Percentiles rank a stretch among this genome's conserved stretches.
These are phyloP conservation scores for Bubo blakistoni DNA, from an alignment of 2,113 vertebrate genomes.

Conservation along the genomic window DNA sequence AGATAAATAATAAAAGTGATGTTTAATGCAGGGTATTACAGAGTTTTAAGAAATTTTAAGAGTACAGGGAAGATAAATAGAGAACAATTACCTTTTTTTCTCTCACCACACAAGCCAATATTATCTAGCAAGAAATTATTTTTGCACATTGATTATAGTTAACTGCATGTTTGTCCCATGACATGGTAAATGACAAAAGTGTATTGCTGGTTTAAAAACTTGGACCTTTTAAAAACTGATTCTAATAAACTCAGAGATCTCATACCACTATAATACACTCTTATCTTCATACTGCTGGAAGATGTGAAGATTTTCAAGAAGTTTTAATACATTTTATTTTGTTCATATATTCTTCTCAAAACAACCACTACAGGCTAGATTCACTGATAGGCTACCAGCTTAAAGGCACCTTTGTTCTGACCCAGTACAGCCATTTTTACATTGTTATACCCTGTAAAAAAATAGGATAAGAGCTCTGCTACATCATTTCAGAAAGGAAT, in stretches of 20 bases:
- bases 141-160: background rate
- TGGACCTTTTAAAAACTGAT: background rate
- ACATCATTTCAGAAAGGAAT: background rate
- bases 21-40: background rate
- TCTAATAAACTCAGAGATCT: background rate
- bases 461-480: background rate
- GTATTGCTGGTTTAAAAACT: background rate
- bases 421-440: background rate
- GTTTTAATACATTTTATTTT: background rate
- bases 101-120: background rate
- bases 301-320: background rate
- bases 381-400: background rate
- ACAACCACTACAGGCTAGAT: background rate
- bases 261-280: fast-evolving
- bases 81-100: background rate
- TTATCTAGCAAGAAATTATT: background rate
- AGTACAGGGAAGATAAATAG: background rate
- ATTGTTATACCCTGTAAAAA: background rate
- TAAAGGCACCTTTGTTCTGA: background rate
- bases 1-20: fast-evolving
- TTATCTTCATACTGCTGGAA: background rate
- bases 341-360: background rate
- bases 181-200: fast-evolving
- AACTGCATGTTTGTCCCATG: background rate
- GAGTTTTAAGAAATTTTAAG: background rate